Percentiles rank a stretch among this genome's conserved stretches.
These are phyloP conservation scores for Trichopoda pennipes DNA, from an alignment of 2,888 invertebrate species.

Conservation along the genomic window DNA sequence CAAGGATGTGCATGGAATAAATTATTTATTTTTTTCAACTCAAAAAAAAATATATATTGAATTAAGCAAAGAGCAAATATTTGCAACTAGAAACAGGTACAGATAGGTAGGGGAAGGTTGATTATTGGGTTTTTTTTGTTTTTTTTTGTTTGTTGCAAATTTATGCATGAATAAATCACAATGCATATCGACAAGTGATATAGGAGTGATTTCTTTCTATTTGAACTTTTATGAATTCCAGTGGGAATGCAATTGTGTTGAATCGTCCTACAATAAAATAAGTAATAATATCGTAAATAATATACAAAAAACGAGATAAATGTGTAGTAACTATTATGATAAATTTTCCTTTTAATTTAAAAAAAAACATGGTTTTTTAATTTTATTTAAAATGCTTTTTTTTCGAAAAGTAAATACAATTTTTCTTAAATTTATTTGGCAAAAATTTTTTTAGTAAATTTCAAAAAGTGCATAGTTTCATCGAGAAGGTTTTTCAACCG, in stretches of 20 bases:
- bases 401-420: no score
- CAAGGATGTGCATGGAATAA: constrained; percentile 49
- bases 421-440: no score
- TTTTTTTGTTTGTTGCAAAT: constrained; percentile 19
- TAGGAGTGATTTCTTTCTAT: constrained; percentile 18
- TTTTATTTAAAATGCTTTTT: no score
- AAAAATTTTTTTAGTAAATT: no score
- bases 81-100: not conserved
- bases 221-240: constrained; percentile 47
- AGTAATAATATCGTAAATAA: not conserved
- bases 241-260: constrained; percentile 21
- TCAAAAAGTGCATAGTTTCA: no score
- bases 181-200: constrained; percentile 51
- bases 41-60: constrained; percentile 3
- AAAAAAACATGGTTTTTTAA: no score
- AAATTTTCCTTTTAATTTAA: no score
- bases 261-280: not conserved
- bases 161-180: constrained; percentile 57
- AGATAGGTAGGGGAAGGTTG: constrained; percentile 15
- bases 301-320: not conserved
- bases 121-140: not conserved
- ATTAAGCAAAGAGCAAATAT: constrained; percentile 2
- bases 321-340: not conserved
- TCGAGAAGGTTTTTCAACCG: no score
- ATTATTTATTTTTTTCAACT: constrained; percentile 29